phyloP scores from a whole-genome alignment of 2,888 invertebrate species.

The Synanthedon vespiformis region DNA sequence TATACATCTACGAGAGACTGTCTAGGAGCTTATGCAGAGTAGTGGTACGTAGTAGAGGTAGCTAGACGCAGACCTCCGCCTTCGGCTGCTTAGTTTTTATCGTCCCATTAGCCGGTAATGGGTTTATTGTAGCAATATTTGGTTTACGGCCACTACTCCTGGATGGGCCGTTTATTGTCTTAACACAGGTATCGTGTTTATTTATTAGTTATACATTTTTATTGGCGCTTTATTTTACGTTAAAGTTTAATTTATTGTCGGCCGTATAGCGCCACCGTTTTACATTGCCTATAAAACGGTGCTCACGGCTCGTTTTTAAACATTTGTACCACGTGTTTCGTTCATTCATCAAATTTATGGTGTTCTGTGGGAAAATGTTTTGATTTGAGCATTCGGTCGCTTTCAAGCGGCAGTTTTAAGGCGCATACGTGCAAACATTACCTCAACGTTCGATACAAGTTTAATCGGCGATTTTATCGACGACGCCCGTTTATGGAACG shows the following conservation, averaged over 20 bases:
- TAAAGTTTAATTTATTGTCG: constrained; percentile 68
- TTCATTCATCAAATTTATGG: constrained; percentile 71
- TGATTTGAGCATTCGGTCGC: constrained; percentile 38
- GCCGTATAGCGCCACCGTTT: constrained; percentile 58
- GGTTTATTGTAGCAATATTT: constrained; percentile 70
- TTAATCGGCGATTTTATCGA: constrained; percentile 15
- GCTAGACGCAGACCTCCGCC: constrained; percentile 16
- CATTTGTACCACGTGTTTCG: constrained; percentile 68
- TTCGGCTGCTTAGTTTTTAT: constrained; percentile 33
- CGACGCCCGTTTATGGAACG: background rate
- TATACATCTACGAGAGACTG: constrained; percentile 41
- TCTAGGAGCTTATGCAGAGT: constrained; percentile 17
- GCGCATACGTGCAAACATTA: constrained; percentile 14
- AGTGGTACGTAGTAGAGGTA: constrained; percentile 9
- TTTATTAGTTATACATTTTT: constrained; percentile 72
- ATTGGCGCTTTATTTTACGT: constrained; percentile 69
- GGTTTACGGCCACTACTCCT: constrained; percentile 65
- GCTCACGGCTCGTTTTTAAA: constrained; percentile 66
- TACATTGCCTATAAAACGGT: constrained; percentile 70
- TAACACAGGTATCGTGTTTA: constrained; percentile 69
- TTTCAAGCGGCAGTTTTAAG: constrained; percentile 21
- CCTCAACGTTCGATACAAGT: constrained; percentile 18
- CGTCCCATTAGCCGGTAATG: constrained; percentile 62
- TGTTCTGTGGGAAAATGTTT: constrained; percentile 64
- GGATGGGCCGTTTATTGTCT: constrained; percentile 63